Base-by-base conservation (phyloP, 92 coral and sea anemone genomes). In the Umimayanthus kanabou region DNA sequence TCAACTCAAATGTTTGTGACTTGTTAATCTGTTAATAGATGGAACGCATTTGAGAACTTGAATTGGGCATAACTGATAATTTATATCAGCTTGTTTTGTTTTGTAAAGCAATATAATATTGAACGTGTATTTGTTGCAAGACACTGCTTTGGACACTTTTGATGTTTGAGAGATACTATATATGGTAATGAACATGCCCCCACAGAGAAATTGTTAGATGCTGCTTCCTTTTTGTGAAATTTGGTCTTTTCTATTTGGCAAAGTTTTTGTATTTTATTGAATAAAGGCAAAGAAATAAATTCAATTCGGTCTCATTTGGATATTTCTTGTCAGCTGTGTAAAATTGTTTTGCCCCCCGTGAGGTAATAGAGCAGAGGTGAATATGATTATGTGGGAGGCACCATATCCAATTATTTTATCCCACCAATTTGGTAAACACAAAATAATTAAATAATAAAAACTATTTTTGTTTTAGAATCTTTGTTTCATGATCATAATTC, bases 141-240 rank as follows among this genome's bases (percentile, higher is more conserved):
- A 2, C 80, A 25, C 29, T 47, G 39, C 81, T 43, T 43, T 43
- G 49, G 49, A 50, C 16, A 26, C 30, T 50, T 30, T 13, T 22
- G 25, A 1, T 61, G 7, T 58, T 26, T 14, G 70, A 57, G 70
- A 80, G 69, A 30, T 64, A 80, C 85, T 73, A 80, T 88, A 74
- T 88, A 64, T 57, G 80, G 91, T 73, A 18, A 39, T 83, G 18
- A 65, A 82, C 37, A 40, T 43, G 37, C 39, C 28, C 5, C 86
- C 77, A 22, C n/a, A 37, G 13, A 39, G 39, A 50, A 18, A 77
- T 72, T 28, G 50, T 37, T 26, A 11, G 16, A 26, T 26, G 45
- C 9, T 39, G 26, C 42, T 80, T 80, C 40, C 71, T 55, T 55
- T 53, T 55, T 80, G 5, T 57, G 15, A 61, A 61, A 61, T 4